phyloP scores from a whole-genome alignment of 2,797 vertebrate species.

The Rhodeus uyekii region DNA sequence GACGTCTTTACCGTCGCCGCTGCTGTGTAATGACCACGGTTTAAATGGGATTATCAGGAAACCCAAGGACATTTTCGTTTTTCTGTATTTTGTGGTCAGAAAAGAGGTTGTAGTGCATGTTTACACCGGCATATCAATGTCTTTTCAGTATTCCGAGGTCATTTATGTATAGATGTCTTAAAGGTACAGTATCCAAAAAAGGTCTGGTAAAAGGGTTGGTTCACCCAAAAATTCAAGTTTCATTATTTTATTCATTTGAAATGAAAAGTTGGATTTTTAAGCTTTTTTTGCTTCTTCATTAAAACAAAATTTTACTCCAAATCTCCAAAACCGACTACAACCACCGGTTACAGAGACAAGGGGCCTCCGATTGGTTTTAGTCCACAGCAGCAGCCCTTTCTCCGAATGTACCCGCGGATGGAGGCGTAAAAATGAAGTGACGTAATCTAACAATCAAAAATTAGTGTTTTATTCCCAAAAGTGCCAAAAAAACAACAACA shows the following conservation, averaged over 20 bases:
- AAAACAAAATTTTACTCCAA: not conserved
- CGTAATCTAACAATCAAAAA: too few relatives aligned
- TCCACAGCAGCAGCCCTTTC: too few relatives aligned
- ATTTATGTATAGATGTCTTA: not conserved
- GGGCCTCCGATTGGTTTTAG: too few relatives aligned
- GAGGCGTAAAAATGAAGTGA: too few relatives aligned
- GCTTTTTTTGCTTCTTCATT: not conserved
- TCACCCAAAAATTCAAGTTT: not conserved
- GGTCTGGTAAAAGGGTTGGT: not conserved
- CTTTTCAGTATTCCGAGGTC: not conserved
- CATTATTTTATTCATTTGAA: not conserved
- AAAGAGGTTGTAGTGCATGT: not conserved
- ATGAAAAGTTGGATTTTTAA: not conserved
- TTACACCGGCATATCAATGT: not conserved
- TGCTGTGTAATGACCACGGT: slow-evolving; percentile 17
- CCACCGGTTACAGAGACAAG: too few relatives aligned
- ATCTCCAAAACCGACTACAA: not conserved
- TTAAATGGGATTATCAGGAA: slow-evolving; percentile 24
- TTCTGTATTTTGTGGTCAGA: not conserved
- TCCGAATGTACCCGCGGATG: too few relatives aligned
- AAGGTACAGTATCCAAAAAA: not conserved
- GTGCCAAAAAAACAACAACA: too few relatives aligned
- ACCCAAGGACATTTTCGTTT: not conserved
- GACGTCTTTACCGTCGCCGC: slow-evolving; percentile 26
- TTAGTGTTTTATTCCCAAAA: too few relatives aligned